Conservation (phyloP, 2,888 invertebrate genomes). For the Ormyrus nitidulus region DNA sequence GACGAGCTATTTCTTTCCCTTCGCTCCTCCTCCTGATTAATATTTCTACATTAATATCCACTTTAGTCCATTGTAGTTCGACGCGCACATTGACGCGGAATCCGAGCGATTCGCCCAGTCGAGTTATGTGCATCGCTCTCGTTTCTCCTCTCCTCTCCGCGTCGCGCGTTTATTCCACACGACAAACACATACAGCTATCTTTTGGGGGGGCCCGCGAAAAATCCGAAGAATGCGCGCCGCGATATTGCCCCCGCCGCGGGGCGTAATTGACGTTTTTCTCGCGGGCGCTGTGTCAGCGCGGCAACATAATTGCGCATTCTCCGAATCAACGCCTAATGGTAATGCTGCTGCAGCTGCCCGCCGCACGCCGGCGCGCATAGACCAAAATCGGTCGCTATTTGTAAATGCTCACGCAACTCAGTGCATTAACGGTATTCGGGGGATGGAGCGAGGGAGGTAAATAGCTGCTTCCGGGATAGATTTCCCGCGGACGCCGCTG, state of each 20-base stretch:
- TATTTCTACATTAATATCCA: conserved; percentile 17
- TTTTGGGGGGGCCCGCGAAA: conserved; percentile 27
- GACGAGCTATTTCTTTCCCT: too few relatives aligned
- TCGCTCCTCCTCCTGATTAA: conserved; percentile 16
- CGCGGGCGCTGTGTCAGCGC: conserved; percentile 19
- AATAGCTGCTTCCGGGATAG: background rate
- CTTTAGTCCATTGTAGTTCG: background rate
- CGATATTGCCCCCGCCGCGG: conserved; percentile 23
- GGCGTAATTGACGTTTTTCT: conserved; percentile 46
- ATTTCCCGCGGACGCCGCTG: background rate
- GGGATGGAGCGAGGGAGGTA: background rate
- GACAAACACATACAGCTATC: conserved; percentile 38
- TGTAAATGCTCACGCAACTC: conserved; percentile 40
- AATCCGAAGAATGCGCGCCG: conserved; percentile 22
- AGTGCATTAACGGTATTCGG: conserved; percentile 28
- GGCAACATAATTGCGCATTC: conserved; percentile 49
- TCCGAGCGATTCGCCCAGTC: conserved; percentile 24
- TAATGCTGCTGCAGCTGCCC: background rate
- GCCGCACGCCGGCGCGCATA: background rate
- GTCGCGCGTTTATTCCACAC: conserved; percentile 25
- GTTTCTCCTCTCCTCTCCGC: background rate
- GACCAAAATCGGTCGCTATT: conserved; percentile 19
- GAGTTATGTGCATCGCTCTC: conserved; percentile 5
- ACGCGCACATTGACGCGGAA: conserved; percentile 34
- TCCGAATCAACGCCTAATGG: conserved; percentile 52